Evolutionary conservation across 2,797 vertebrate species (phyloP).

Genomic region (Anguilla anguilla): DNA sequence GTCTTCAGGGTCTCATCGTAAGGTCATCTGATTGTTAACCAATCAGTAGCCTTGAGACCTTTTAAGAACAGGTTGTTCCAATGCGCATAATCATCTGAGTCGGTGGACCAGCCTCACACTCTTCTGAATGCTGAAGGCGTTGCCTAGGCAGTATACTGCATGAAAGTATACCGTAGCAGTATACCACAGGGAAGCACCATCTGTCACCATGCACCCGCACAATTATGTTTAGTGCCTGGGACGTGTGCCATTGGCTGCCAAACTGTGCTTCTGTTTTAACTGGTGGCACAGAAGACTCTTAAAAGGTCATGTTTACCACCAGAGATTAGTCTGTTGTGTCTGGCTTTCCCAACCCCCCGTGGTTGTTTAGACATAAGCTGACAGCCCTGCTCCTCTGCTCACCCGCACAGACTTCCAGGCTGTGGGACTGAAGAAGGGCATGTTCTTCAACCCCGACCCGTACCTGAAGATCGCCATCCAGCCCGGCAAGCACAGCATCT

Average conservation of each 20-base stretch:
- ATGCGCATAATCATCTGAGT: neutral
- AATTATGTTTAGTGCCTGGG: neutral
- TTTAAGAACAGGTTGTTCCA: neutral
- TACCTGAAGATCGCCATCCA: constrained; percentile 97
- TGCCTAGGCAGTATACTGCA: neutral
- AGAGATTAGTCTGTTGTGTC: neutral
- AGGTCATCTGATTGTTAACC: neutral
- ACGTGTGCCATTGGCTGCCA: neutral
- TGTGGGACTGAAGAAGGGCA: constrained; percentile 93
- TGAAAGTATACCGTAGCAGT: neutral
- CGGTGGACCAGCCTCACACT: too few relatives aligned
- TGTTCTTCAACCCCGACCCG: constrained; percentile 98
- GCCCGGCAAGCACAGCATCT: constrained; percentile 95
- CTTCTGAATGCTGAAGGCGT: neutral
- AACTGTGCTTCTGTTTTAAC: neutral
- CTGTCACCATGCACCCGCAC: neutral
- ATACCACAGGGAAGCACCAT: neutral
- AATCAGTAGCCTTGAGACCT: neutral
- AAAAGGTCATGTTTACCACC: neutral
- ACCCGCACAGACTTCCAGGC: constrained; percentile 84
- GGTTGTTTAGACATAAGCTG: neutral
- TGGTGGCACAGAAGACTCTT: neutral
- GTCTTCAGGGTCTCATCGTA: neutral
- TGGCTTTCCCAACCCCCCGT: neutral
- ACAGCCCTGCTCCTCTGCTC: neutral